Evolutionary conservation across 2,888 invertebrate species (phyloP), one percentile per base, ranked within the genome.

Genomic region (Hirtodrosophila duncani): DNA sequence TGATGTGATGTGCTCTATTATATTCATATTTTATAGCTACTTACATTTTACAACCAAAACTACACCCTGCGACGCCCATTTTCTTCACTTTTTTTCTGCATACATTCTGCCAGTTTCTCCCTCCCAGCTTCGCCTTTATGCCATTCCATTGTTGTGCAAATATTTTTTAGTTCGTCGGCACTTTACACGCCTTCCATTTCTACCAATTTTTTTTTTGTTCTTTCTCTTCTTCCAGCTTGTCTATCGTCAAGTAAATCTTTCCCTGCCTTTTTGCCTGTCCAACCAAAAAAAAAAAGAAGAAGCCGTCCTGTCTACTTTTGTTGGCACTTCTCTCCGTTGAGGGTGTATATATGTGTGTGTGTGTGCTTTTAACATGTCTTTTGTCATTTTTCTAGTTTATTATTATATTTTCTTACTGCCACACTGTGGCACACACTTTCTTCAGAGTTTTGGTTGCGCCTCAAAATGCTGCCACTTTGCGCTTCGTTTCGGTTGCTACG

Each of bases 21-120:
- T 70, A 70, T 70, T 70, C 72, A 70, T 68, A 70, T 71, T 70
- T 70, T 70, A 70, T 70, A 71, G 70, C 72, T 70, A 72, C 70
- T 70, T 70, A 69, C 71, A 57, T 71, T 69, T 70, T 67, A 67
- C 61, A 45, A 48, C 63, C 42, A 48, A 34, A 46, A 38, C 36
- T 8, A 6, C 36, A 36, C 30, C 33, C 46, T 31, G 30, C 61
- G 30, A 31, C 27, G 41, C 56, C 48, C 45, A 46, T 43, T 23
- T 18, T 36, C 9, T 7, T 8, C 7, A n/a, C 20, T 13, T 27
- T 23, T 26, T 4, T 34, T 5, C n/a, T n/a, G n/a, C n/a, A n/a
- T n/a, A n/a, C n/a, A n/a, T n/a, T n/a, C n/a, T n/a, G n/a, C n/a
- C n/a, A n/a, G n/a, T 7, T 11, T 8, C 18, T 21, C 18, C 11